Evolutionary conservation across 2,113 vertebrate genomes (phyloP), one percentile per base, ranked within the genome.

Genomic region (Bungarus multicinctus): DNA sequence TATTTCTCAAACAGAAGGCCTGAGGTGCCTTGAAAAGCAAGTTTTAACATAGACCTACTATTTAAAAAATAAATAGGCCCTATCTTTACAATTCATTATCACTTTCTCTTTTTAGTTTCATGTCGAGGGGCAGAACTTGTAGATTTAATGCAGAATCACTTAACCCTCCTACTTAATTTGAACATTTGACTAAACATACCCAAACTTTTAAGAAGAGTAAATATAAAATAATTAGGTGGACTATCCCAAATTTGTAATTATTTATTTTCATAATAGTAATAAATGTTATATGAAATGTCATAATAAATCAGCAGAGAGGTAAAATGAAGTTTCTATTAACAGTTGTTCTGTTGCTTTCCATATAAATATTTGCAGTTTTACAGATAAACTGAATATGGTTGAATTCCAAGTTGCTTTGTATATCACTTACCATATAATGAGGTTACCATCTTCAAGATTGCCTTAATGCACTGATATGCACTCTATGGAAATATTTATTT

Each of bases 401-500:
- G 87, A 93, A 0, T 87, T 14, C 39, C 69, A 90, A 1, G 91
- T 60, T 92, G 81, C 45, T 85, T 45, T 54, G 14, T 87, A 20
- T 8, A 53, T 20, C 16, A 53, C 25, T 88, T 88, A 12, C 22
- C 50, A 88, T 8, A 88, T n/a, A n/a, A 34, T 54, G 91, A 92
- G 90, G 16, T 3, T 87, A 89, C n/a, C 11, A 3, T 14, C 55
- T 27, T 85, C 2, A 47, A 93, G 92, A 60, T 47, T 91, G 91
- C 4, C 89, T 94, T 55, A 88, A 5, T 91, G 85, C 52, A 64
- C 47, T 3, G 1, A 11, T 92, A 39, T 87, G 39, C 90, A 54
- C 39, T 93, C 85, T 34, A 45, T 23, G 20, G 45, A 90, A 92
- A 20, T 91, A 95, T 96, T 93, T 54, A 64, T 87, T 85, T 86